Percentiles rank a stretch among this genome's conserved stretches.
Conservation (phyloP, 2,888 invertebrate genomes). For the Boloria selene region DNA sequence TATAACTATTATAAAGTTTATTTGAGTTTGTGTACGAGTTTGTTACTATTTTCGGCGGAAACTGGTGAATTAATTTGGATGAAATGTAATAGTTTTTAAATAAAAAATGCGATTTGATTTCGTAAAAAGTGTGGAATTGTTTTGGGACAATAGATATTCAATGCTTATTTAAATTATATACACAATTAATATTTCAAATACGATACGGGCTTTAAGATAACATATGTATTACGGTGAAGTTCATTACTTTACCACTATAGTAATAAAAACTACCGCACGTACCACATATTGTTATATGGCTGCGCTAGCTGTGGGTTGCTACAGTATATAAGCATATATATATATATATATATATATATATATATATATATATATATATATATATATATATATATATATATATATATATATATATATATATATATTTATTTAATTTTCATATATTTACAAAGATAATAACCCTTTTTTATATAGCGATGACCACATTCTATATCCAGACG, state of each 20-base stretch:
- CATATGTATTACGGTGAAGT: background rate
- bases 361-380: too few relatives aligned
- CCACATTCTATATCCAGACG: background rate
- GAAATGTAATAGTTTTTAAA: too few relatives aligned
- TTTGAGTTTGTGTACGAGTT: background rate
- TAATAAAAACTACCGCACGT: constrained; percentile 15
- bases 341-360: too few relatives aligned
- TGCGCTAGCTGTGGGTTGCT: background rate
- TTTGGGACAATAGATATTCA: too few relatives aligned
- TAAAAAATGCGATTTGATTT: too few relatives aligned
- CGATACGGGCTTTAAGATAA: background rate
- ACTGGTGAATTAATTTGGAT: too few relatives aligned
- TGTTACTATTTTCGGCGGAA: background rate
- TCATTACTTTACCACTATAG: constrained; percentile 10
- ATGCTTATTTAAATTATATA: background rate
- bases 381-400: too few relatives aligned
- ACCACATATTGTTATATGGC: constrained; percentile 8
- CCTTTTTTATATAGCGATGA: background rate
- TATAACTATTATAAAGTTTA: background rate
- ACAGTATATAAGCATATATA: too few relatives aligned
- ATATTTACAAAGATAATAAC: background rate
- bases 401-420: too few relatives aligned
- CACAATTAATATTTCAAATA: background rate
- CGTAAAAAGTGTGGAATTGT: too few relatives aligned
- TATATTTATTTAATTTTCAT: background rate